Percentiles rank a stretch among this genome's conserved stretches.
These are phyloP conservation scores for Amphiprion clarkii DNA, from an alignment of 2,797 vertebrate genomes.

Conservation along the genomic window DNA sequence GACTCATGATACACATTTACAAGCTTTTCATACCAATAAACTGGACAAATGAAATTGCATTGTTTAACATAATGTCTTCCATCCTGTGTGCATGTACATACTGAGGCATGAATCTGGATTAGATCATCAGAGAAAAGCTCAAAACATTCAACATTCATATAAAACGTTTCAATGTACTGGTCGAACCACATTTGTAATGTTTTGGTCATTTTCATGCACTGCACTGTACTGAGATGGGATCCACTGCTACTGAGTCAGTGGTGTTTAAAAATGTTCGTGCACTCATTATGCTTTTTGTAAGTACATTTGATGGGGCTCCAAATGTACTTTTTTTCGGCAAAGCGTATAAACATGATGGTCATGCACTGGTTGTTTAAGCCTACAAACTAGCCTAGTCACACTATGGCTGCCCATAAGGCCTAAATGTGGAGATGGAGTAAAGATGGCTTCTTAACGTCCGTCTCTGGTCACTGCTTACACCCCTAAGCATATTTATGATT, in stretches of 20 bases:
- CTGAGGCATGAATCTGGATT: neutral
- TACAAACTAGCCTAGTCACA: slow-evolving; percentile 1
- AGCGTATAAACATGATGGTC: neutral
- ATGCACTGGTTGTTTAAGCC: neutral
- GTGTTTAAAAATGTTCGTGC: neutral
- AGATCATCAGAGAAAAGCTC: neutral
- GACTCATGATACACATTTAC: slow-evolving; percentile 50
- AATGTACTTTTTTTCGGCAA: neutral
- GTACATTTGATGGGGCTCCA: neutral
- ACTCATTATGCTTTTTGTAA: neutral
- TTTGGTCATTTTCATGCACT: neutral
- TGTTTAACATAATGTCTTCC: slow-evolving; percentile 6
- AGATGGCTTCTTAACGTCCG: neutral
- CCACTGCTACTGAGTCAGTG: neutral
- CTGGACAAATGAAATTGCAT: slow-evolving; percentile 7
- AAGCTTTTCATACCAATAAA: slow-evolving; percentile 40
- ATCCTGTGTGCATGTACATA: neutral
- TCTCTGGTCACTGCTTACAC: too few species aligned
- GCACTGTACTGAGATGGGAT: neutral
- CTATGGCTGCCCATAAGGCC: neutral
- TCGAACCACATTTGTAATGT: neutral
- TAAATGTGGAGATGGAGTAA: neutral
- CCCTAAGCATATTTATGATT: too few species aligned
- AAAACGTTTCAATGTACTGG: neutral
- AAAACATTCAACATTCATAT: too few species aligned